Percentiles rank a stretch among this genome's conserved stretches.
These are phyloP conservation scores for Heteromurus nitidus DNA, from an alignment of 2,888 invertebrate species.

Conservation along the genomic window DNA sequence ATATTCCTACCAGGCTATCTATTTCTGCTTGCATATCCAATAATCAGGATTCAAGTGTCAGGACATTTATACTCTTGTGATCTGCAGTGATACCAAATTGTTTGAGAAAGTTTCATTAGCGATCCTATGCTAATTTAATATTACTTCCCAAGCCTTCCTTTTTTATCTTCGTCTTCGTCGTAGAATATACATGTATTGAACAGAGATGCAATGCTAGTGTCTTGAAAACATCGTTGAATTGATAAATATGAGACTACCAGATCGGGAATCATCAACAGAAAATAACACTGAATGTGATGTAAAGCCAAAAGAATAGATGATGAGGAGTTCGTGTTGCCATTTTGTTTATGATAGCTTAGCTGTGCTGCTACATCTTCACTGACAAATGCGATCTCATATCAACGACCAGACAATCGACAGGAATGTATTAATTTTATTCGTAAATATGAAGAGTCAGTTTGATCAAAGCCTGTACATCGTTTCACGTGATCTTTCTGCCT, in stretches of 20 bases:
- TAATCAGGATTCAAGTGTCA: constrained; percentile 40
- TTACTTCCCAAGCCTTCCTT: constrained; percentile 49
- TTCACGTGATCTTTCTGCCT: background rate
- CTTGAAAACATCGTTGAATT: too few relatives aligned
- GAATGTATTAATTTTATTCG: constrained; percentile 51
- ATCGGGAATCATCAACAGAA: too few relatives aligned
- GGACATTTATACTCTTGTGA: constrained; percentile 7
- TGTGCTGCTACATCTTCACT: too few relatives aligned
- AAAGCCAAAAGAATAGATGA: too few relatives aligned
- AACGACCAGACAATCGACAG: constrained; percentile 56
- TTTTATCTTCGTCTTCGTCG: background rate
- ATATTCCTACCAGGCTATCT: constrained; percentile 44
- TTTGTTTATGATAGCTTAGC: constrained; percentile 3
- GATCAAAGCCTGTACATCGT: constrained; percentile 14
- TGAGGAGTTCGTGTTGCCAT: background rate
- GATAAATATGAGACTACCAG: too few relatives aligned
- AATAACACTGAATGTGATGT: too few relatives aligned
- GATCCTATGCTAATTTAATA: constrained; percentile 69
- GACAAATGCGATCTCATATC: constrained; percentile 33
- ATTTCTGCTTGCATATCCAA: constrained; percentile 58
- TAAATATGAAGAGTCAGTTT: constrained; percentile 28
- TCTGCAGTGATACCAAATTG: constrained; percentile 47
- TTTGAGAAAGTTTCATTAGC: constrained; percentile 73
- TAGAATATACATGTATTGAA: too few relatives aligned
- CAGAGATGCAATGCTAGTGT: too few relatives aligned